phyloP scores from a whole-genome alignment of 2,113 vertebrate genomes.

The Brienomyrus longianalis region DNA sequence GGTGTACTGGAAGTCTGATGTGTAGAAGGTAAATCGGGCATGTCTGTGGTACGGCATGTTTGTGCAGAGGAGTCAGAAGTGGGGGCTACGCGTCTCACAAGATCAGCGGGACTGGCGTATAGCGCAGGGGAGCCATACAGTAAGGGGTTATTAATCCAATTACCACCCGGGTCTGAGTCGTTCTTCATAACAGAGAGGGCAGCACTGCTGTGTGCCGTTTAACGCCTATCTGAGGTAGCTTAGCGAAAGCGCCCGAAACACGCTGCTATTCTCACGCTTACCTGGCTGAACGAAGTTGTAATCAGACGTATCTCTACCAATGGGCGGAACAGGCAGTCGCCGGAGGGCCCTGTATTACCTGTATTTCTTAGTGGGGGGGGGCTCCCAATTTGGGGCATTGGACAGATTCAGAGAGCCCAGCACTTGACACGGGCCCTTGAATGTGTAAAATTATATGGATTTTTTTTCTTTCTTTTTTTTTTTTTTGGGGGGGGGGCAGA shows the following conservation, averaged over 20 bases:
- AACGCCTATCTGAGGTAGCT: constrained; percentile 14
- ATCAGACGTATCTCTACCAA: background rate
- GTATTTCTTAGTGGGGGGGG: background rate
- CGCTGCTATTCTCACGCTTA: background rate
- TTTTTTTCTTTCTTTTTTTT: too few relatives aligned
- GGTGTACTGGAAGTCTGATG: too few relatives aligned
- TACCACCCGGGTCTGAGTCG: constrained; percentile 13
- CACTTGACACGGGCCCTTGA: background rate
- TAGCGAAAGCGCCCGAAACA: background rate
- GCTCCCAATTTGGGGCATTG: background rate
- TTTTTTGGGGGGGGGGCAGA: too few relatives aligned
- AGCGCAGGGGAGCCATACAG: background rate
- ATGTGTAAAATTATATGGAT: background rate
- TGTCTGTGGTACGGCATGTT: background rate
- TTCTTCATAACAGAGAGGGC: constrained; percentile 14
- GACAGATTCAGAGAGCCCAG: background rate
- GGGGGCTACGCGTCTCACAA: background rate
- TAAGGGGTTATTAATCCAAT: constrained; percentile 22
- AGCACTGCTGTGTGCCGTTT: background rate
- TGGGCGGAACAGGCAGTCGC: background rate
- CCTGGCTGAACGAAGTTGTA: background rate
- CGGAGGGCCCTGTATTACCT: background rate
- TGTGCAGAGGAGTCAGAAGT: background rate
- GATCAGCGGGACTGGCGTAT: background rate
- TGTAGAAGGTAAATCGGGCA: too few relatives aligned